These are phyloP conservation scores for Sylvia borin DNA, from an alignment of 2,797 vertebrate genomes.

Conservation along the genomic window DNA sequence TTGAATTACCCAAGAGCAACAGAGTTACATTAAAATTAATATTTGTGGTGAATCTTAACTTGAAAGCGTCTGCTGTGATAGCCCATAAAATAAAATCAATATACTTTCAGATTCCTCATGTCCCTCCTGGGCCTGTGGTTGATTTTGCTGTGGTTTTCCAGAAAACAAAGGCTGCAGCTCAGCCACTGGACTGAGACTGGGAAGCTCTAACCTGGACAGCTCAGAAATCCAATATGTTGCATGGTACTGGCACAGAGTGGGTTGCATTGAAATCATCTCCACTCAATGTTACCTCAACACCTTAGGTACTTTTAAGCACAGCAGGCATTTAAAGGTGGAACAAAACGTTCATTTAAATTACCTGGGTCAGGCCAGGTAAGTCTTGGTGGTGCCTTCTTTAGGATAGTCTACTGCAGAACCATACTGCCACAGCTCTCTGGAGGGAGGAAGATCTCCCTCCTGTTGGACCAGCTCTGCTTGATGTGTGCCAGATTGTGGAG, in stretches of 20 bases:
- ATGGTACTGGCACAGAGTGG: not conserved
- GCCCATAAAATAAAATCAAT: constrained; percentile 22
- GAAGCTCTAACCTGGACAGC: not conserved
- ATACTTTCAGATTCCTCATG: not conserved
- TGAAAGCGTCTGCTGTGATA: not conserved
- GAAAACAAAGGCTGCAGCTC: not conserved
- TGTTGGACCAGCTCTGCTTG: not conserved
- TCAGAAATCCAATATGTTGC: not conserved
- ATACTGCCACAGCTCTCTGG: not conserved
- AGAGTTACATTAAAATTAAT: constrained; percentile 20
- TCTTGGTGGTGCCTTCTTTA: not conserved
- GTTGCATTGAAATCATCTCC: not conserved
- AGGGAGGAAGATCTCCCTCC: not conserved
- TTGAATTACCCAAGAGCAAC: constrained; percentile 26
- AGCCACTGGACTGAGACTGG: accelerated
- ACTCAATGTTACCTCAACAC: not conserved
- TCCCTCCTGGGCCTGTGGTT: not conserved
- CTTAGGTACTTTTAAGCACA: not conserved
- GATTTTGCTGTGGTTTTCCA: not conserved
- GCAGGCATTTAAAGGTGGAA: not conserved
- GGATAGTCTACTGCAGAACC: not conserved
- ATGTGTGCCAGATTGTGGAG: not conserved
- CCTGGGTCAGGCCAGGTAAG: not conserved
- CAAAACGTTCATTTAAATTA: not conserved
- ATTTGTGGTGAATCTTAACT: constrained; percentile 12